Percentiles rank a stretch among this genome's conserved stretches.
Evolutionary conservation across 1,140 invertebrate species (phyloP).

Genomic region (Camponotus pennsylvanicus): DNA sequence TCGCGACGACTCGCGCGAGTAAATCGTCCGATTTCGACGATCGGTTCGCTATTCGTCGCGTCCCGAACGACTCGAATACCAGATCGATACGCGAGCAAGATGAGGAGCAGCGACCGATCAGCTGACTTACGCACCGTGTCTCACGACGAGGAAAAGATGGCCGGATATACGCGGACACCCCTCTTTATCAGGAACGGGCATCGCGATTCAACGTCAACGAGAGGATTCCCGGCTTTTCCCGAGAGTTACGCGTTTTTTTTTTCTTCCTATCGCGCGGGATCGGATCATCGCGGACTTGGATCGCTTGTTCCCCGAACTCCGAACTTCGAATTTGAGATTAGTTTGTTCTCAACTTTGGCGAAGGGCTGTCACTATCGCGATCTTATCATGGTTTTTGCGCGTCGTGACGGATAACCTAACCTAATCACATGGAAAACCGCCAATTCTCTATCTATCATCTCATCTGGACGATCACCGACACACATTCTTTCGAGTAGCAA

Average conservation of each 20-base stretch:
- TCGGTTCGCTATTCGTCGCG: slow-evolving; percentile 45
- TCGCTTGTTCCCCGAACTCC: not conserved
- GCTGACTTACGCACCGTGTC: too few species aligned
- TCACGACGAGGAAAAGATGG: slow-evolving; percentile 6
- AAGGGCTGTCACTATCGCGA: not conserved
- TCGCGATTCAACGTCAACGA: slow-evolving; percentile 43
- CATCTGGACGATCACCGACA: not conserved
- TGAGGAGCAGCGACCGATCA: not conserved
- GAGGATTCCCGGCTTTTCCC: slow-evolving; percentile 29
- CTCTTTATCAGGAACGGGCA: slow-evolving; percentile 45
- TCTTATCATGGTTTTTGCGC: slow-evolving; percentile 3
- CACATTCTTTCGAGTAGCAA: not conserved
- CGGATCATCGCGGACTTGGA: not conserved
- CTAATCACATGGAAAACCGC: not conserved
- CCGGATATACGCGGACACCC: not conserved
- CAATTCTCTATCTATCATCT: not conserved
- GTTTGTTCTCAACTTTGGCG: not conserved
- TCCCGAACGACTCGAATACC: not conserved
- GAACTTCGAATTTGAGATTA: slow-evolving; percentile 16
- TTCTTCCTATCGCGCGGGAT: not conserved
- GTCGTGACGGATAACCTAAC: not conserved
- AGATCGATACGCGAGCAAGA: slow-evolving; percentile 27
- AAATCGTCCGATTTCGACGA: slow-evolving; percentile 71
- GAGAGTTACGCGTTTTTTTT: not conserved
- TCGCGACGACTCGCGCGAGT: slow-evolving; percentile 68